A percentile compares a stretch with the other conserved stretches of the same genome.
These are phyloP conservation scores for Rhaphigaster nebulosa DNA, from an alignment of 2,888 invertebrate species.

Conservation along the genomic window DNA sequence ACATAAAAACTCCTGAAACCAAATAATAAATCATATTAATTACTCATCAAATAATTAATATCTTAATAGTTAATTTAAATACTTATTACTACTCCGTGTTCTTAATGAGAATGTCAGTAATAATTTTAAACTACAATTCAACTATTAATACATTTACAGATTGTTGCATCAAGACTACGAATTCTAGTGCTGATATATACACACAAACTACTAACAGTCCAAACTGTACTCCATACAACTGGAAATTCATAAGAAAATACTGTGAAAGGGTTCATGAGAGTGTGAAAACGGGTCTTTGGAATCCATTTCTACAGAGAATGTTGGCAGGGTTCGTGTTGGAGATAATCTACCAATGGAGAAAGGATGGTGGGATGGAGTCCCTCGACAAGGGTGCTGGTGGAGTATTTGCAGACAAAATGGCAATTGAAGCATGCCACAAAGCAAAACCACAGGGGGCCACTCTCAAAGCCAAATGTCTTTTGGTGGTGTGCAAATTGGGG, in stretches of 20 bases:
- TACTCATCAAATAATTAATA: no score
- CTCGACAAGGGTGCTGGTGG: background rate
- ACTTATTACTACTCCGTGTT: background rate
- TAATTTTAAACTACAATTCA: background rate
- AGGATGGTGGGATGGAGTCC: background rate
- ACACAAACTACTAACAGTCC: conserved; percentile 12
- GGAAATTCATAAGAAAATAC: conserved; percentile 38
- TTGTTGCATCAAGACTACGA: background rate
- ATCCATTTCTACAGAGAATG: conserved; percentile 34
- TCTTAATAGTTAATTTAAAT: no score
- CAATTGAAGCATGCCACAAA: conserved; percentile 24
- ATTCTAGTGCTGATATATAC: conserved; percentile 25
- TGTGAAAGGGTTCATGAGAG: conserved; percentile 32
- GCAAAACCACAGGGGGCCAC: conserved; percentile 6
- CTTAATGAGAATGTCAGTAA: background rate
- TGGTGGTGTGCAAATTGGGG: conserved; percentile 1
- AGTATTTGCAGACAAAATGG: conserved; percentile 43
- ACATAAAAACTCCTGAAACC: background rate
- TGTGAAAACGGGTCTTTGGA: conserved; percentile 37
- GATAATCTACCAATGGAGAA: conserved; percentile 26
- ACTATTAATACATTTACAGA: background rate
- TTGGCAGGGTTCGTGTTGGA: conserved; percentile 12
- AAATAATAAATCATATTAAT: no score
- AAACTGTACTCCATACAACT: conserved; percentile 14
- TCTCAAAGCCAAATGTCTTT: conserved; percentile 16